phyloP scores from a whole-genome alignment of 2,797 vertebrate genomes.

The Oreochromis mossambicus region DNA sequence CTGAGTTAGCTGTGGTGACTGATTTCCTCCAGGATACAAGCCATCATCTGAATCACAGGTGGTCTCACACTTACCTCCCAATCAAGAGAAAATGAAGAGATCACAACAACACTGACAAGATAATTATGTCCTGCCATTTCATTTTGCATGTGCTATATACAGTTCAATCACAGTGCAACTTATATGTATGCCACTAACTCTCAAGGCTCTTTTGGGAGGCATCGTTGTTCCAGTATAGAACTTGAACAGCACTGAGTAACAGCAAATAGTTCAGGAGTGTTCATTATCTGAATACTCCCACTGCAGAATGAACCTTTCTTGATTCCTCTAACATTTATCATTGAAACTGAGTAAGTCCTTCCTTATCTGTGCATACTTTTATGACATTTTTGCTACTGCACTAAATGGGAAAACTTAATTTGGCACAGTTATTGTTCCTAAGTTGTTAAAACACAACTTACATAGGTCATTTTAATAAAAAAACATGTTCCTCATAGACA shows the following conservation, averaged over 20 bases:
- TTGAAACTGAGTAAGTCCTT: background rate
- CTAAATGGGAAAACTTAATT: constrained; percentile 42
- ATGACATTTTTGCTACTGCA: constrained; percentile 43
- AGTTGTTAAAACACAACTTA: constrained; percentile 58
- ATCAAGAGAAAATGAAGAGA: constrained; percentile 26
- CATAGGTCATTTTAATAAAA: constrained; percentile 44
- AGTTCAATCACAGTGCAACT: background rate
- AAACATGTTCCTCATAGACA: constrained; percentile 29
- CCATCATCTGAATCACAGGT: constrained; percentile 16
- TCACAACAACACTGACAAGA: constrained; percentile 25
- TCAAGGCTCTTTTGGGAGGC: background rate
- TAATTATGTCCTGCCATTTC: constrained; percentile 10
- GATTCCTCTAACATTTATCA: background rate
- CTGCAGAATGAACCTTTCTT: background rate
- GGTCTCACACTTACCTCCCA: constrained; percentile 14
- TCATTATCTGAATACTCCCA: background rate
- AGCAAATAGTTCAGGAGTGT: background rate
- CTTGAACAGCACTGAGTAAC: background rate
- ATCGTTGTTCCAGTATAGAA: background rate
- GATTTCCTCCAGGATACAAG: constrained; percentile 32
- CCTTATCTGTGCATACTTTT: constrained; percentile 23
- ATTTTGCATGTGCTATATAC: background rate
- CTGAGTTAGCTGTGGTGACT: background rate
- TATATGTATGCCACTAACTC: background rate
- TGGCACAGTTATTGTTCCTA: constrained; percentile 48